Evolutionary conservation across 2,113 vertebrate genomes (phyloP).

Genomic region (Coryphaenoides rupestris): DNA sequence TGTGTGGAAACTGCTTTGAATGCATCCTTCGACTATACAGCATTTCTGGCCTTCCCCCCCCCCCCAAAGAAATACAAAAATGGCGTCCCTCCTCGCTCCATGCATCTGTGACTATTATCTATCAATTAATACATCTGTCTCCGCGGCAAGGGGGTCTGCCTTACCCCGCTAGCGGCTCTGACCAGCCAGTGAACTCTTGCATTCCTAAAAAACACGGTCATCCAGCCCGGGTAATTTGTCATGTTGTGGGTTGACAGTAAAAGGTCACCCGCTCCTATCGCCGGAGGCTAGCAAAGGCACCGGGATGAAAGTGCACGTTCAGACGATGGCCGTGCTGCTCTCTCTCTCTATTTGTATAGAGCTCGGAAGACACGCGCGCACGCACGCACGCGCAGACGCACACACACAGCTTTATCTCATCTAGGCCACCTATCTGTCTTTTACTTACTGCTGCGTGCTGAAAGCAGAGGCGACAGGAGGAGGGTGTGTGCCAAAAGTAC

Average conservation of each 20-base stretch:
- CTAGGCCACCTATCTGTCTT: conserved; percentile 69
- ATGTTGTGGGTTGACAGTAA: conserved; percentile 79
- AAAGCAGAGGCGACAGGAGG: conserved; percentile 36
- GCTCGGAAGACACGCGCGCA: conserved; percentile 45
- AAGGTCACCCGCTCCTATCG: conserved; percentile 80
- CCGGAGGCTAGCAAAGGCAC: conserved; percentile 75
- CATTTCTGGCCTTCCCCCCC: conserved; percentile 46
- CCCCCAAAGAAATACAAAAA: no score
- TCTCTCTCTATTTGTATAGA: conserved; percentile 71
- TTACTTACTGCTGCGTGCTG: conserved; percentile 51
- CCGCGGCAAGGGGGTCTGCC: conserved; percentile 65
- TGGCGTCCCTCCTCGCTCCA: conserved; percentile 47
- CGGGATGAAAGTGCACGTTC: conserved; percentile 74
- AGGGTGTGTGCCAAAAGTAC: conserved; percentile 26
- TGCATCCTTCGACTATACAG: no score
- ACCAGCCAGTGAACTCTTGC: conserved; percentile 78
- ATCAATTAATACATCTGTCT: conserved; percentile 79
- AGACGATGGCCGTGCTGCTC: conserved; percentile 65
- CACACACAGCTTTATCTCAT: conserved; percentile 66
- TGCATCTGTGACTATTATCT: conserved; percentile 73
- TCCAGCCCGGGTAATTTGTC: conserved; percentile 78
- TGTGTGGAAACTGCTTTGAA: not conserved
- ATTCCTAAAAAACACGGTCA: conserved; percentile 80
- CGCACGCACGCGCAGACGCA: conserved; percentile 20
- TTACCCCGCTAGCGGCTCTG: conserved; percentile 74